Base-by-base conservation (phyloP, 2,113 vertebrate genomes). In the Xiphophorus maculatus region DNA sequence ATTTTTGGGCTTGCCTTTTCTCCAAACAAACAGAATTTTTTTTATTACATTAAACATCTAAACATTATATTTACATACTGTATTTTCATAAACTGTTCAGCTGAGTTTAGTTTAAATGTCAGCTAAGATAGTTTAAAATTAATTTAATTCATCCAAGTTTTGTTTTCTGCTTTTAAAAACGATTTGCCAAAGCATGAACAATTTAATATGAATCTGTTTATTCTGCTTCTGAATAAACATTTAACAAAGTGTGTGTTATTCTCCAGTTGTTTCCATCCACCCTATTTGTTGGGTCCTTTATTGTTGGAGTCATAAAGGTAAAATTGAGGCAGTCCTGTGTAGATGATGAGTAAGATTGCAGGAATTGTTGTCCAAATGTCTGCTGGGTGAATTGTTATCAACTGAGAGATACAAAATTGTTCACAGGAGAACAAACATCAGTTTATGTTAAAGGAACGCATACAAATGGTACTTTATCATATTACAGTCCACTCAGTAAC, bases 331-430 rank as follows among this genome's bases (percentile, higher is more conserved):
- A 75, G 71, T 79, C 71, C 73, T 65, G 35, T 68, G 79, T 67
- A 80, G 77, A 77, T 81, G 77, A 85, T 84, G 80, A 79, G 77
- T 77, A 81, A 75, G 69, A 86, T 65, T 82, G 70, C 62, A 69
- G 82, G 77, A 90, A 74, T 87, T 76, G 82, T 25, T 71, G 63
- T 62, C 44, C 15, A 22, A 35, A 15, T 62, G 81, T 69, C 70
- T 64, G 76, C 63, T 69, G 30, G 84, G 65, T 44, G 19, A 7
- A 7, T 1, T 30, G 66, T 83, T 86, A 87, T 92, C 84, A 89
- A 58, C 76, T 14, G 69, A 77, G 84, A 79, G 84, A 79, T 30
- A 40, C 28, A 11, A 15, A 64, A 73, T 65, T 69, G 79, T 76
- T 81, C 40, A 4, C 68, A 40, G 73, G 30, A 64, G 62, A 73